Percentiles rank a stretch among this genome's conserved stretches.
These are phyloP conservation scores for Poecilobothrus nobilitatus DNA, from an alignment of 2,888 invertebrate species.

Conservation along the genomic window DNA sequence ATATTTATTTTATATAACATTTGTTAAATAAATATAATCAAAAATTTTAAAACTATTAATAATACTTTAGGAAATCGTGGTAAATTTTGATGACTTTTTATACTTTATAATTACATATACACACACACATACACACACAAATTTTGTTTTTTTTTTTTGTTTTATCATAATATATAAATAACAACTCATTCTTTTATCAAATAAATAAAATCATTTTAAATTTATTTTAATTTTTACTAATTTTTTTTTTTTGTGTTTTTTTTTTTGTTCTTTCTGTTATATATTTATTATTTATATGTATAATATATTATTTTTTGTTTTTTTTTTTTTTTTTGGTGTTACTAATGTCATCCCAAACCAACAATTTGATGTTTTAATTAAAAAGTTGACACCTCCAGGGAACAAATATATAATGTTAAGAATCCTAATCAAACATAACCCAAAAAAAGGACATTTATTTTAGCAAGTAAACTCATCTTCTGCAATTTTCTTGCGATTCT, in stretches of 20 bases:
- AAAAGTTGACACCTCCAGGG: constrained; percentile 21
- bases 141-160: too few relatives aligned
- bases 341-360: constrained; percentile 17
- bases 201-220: constrained; percentile 3
- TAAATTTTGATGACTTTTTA: too few relatives aligned
- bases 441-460: constrained; percentile 11
- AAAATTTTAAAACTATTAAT: too few relatives aligned
- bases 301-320: too few relatives aligned
- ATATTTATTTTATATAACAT: too few relatives aligned
- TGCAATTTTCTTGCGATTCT: constrained; percentile 8
- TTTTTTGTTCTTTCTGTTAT: neutral
- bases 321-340: neutral
- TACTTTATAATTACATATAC: too few relatives aligned
- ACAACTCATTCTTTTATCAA: neutral
- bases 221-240: neutral
- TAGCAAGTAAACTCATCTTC: constrained; percentile 6
- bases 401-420: constrained; percentile 14
- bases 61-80: too few relatives aligned
- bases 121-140: too few relatives aligned
- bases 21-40: too few relatives aligned
- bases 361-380: constrained; percentile 23
- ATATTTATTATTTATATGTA: too few relatives aligned
- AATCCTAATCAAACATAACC: constrained; percentile 20
- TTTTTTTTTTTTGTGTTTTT: neutral
- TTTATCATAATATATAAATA: too few relatives aligned